Conservation (phyloP, 2,113 vertebrate genomes). For the Symphodus melops region DNA sequence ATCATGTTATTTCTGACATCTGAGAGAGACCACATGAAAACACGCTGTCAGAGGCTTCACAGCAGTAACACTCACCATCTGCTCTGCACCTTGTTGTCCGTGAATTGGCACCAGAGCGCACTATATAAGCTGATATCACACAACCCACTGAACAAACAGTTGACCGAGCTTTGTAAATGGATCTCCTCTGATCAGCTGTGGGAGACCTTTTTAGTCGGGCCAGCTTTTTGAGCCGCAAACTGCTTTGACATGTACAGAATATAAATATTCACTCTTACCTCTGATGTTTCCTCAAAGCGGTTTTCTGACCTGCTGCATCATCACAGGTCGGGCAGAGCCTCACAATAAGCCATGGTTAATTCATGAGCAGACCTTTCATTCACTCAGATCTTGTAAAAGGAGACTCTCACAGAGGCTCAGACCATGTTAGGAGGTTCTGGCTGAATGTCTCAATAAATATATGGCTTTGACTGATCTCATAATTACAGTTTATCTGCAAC, state of each 20-base stretch:
- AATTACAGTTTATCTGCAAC: slow-evolving; percentile 56
- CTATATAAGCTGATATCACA: slow-evolving; percentile 38
- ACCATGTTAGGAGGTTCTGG: slow-evolving; percentile 36
- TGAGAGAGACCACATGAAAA: slow-evolving; percentile 36
- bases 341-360: slow-evolving; percentile 26
- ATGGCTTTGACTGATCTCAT: slow-evolving; percentile 62
- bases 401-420: slow-evolving; percentile 13
- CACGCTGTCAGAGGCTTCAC: slow-evolving; percentile 5
- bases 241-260: slow-evolving; percentile 32
- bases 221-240: slow-evolving; percentile 17
- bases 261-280: slow-evolving; percentile 43
- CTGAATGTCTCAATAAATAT: slow-evolving; percentile 47
- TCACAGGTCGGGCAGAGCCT: slow-evolving; percentile 22
- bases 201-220: slow-evolving; percentile 19
- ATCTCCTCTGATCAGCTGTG: slow-evolving; percentile 25
- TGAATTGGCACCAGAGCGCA: slow-evolving; percentile 26
- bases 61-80: slow-evolving; percentile 36
- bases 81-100: slow-evolving; percentile 20
- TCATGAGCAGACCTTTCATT: slow-evolving; percentile 28
- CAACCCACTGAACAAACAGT: slow-evolving; percentile 39
- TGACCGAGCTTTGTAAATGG: slow-evolving; percentile 54
- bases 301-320: slow-evolving; percentile 31
- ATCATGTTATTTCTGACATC: slow-evolving; percentile 30
- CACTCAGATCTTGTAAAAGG: slow-evolving; percentile 8
- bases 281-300: slow-evolving; percentile 35